These are phyloP conservation scores for Acinonyx jubatus DNA, from an alignment of 2,113 vertebrate species.

Conservation along the genomic window DNA sequence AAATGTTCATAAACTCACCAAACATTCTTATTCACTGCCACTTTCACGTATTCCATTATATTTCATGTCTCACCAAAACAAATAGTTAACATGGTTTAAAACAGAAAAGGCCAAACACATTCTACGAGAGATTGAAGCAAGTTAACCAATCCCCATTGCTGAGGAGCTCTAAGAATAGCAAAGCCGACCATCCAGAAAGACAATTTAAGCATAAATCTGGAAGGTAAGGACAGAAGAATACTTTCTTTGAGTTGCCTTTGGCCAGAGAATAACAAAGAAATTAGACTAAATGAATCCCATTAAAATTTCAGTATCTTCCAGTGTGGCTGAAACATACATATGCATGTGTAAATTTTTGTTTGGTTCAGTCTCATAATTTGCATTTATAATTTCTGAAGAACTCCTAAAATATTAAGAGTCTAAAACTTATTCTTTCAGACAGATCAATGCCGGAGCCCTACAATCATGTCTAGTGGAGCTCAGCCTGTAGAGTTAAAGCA, in stretches of 20 bases:
- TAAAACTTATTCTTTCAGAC: conserved; percentile 7
- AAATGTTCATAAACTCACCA: conserved; percentile 19
- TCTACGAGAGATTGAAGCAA: background rate
- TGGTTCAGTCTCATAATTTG: background rate
- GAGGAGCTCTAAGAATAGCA: conserved; percentile 2
- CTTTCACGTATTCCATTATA: background rate
- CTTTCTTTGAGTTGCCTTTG: conserved; percentile 5
- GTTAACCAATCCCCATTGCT: background rate
- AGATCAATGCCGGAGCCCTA: background rate
- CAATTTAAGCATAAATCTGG: conserved; percentile 37
- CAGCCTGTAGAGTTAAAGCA: background rate
- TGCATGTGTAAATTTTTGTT: background rate
- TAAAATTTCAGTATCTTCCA: background rate
- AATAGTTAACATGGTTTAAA: conserved; percentile 35
- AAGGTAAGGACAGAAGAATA: background rate
- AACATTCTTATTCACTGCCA: background rate
- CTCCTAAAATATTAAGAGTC: conserved; percentile 25
- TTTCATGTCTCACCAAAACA: background rate
- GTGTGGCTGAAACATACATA: background rate
- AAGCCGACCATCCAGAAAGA: background rate
- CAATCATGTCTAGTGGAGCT: background rate
- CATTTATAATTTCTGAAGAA: conserved; percentile 19
- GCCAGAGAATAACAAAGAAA: conserved; percentile 4
- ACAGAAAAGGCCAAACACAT: background rate
- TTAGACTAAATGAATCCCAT: background rate